A percentile compares a stretch with the other conserved stretches of the same genome.
Conservation (phyloP, 2,888 invertebrate genomes). For the Leucoma salicis region DNA sequence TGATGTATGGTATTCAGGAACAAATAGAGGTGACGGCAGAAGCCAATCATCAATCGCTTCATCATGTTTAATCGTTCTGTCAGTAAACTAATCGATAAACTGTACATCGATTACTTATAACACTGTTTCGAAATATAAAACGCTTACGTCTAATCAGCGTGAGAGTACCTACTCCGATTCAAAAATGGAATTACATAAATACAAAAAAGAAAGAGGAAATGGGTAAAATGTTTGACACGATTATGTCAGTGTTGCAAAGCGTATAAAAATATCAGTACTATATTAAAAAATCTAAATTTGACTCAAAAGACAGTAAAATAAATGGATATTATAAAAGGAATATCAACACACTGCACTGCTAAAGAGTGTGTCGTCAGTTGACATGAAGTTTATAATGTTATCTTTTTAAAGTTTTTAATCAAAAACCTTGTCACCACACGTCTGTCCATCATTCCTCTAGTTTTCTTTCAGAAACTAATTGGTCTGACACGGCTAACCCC, state of each 20-base stretch:
- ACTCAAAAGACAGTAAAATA: conserved; percentile 8
- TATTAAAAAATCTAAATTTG: not conserved
- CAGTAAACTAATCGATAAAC: conserved; percentile 55
- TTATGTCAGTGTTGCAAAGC: too few relatives aligned
- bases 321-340: conserved; percentile 19
- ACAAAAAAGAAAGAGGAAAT: too few relatives aligned
- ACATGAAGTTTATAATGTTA: conserved; percentile 37
- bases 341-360: conserved; percentile 7
- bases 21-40: conserved; percentile 39
- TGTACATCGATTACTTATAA: conserved; percentile 36
- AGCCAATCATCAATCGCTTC: conserved; percentile 48
- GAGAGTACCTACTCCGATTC: not conserved
- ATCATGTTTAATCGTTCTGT: conserved; percentile 58
- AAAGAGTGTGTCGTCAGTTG: conserved; percentile 28
- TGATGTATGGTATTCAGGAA: conserved; percentile 50
- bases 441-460: conserved; percentile 63
- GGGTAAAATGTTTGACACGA: too few relatives aligned
- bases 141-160: conserved; percentile 14
- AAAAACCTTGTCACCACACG: conserved; percentile 61
- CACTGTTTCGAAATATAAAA: conserved; percentile 31
- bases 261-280: not conserved
- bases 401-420: conserved; percentile 50
- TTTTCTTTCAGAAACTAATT: conserved; percentile 76
- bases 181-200: conserved; percentile 2
- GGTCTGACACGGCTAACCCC: conserved; percentile 71